Evolutionary conservation across 2,888 invertebrate genomes (phyloP).

Genomic region (Nematopogon swammerdamellus): DNA sequence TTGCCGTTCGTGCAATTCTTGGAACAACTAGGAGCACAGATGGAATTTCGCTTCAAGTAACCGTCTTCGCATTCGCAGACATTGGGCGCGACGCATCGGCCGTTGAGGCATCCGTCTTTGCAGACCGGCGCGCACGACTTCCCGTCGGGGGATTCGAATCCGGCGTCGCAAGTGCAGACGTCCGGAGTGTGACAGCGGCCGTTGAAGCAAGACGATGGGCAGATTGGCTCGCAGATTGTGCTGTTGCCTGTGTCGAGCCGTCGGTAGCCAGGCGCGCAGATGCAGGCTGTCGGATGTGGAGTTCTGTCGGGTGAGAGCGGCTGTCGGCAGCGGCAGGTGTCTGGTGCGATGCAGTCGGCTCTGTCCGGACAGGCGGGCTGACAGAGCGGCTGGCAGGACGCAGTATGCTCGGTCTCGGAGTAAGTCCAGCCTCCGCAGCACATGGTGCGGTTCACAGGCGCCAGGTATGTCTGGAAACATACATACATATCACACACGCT

Average conservation of each 20-base stretch:
- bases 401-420: constrained; percentile 19
- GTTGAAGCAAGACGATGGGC: constrained; percentile 36
- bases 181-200: constrained; percentile 13
- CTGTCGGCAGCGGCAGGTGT: constrained; percentile 23
- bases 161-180: constrained; percentile 3
- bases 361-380: constrained; percentile 22
- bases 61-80: constrained; percentile 12
- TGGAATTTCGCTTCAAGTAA: constrained; percentile 5
- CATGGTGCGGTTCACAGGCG: constrained; percentile 22
- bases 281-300: background rate
- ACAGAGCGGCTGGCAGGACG: constrained; percentile 20
- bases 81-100: constrained; percentile 16
- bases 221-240: constrained; percentile 36
- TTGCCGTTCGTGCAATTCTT: constrained; percentile 6
- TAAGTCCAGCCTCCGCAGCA: constrained; percentile 45
- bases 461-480: background rate
- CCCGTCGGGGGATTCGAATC: constrained; percentile 4
- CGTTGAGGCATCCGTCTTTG: constrained; percentile 14
- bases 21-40: constrained; percentile 7
- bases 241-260: background rate
- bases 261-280: background rate
- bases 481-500: no score
- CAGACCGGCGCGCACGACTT: constrained; percentile 9
- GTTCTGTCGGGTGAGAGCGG: constrained; percentile 10
- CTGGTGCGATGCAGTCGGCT: constrained; percentile 20